Evolutionary conservation across 1,140 invertebrate genomes (phyloP), one percentile per base, ranked within the genome.

Genomic region (Conus ventricosus): DNA sequence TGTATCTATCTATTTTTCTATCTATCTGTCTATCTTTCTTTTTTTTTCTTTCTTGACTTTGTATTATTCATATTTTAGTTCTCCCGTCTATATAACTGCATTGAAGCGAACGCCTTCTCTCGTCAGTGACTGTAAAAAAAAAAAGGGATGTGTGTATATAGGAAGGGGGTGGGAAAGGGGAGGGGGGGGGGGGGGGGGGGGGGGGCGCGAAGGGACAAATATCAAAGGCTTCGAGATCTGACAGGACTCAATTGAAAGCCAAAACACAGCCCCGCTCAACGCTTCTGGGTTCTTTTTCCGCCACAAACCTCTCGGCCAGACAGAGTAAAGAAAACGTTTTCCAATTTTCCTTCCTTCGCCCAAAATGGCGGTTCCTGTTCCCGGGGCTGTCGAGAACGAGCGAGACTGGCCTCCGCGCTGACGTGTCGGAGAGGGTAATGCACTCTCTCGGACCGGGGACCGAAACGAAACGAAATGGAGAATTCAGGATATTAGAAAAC

Each of bases 401-500:
- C 20, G 82, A 84, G 17, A 85, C 23, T 27, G 75, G 84, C 8
- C 8, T 11, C 75, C 63, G 80, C 25, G 80, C 25, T 78, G 71
- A 57, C 71, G 85, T 87, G 85, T 87, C 85, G 71, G 54, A 27
- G 54, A 27, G 71, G 85, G 85, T 55, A 87, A 87, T 87, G 27
- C 54, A 87, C 75, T 87, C 85, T 78, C 51, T 27, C 23, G 75
- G 85, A 87, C 51, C 85, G 85, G 85, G 85, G 71, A 55, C 63
- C 78, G 54, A 75, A 57, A 75, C 85, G 85, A 87, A 87, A 87
- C 71, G 71, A 78, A 55, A 87, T 51, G 85, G 85, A 78, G 75
- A 87, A 76, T 75, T 55, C 85, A 87, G 85, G 85, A 87, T 87
- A 87, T 87, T 78, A 87, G 85, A 87, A 87, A 87, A 87, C 39